Percentiles rank a stretch among this genome's conserved stretches.
These are phyloP conservation scores for Macrosteles quadrilineatus DNA, from an alignment of 1,140 invertebrate species.

Conservation along the genomic window DNA sequence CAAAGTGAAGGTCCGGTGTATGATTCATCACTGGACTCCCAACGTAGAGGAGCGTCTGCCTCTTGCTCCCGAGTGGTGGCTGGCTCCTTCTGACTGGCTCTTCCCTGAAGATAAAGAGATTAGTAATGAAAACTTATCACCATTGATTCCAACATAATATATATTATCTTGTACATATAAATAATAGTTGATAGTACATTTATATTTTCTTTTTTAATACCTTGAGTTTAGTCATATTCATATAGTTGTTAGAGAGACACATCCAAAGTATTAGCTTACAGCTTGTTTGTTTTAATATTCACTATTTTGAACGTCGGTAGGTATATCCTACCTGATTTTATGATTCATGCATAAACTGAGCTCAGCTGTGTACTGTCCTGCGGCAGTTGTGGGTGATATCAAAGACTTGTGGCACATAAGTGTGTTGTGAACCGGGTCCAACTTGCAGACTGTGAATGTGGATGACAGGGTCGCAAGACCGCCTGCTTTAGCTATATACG, in stretches of 20 bases:
- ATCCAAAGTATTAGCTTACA: not conserved
- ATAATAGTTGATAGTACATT: not conserved
- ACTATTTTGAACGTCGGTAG: too few species aligned
- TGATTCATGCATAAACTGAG: too few species aligned
- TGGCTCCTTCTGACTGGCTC: conserved; percentile 37
- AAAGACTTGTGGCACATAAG: too few species aligned
- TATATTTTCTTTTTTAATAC: not conserved
- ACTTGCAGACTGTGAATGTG: too few species aligned
- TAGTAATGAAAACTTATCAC: not conserved
- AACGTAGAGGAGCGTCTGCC: conserved; percentile 35
- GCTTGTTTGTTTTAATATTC: too few species aligned
- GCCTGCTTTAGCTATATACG: too few species aligned
- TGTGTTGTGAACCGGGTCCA: too few species aligned
- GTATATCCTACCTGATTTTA: too few species aligned
- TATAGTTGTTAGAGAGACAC: not conserved
- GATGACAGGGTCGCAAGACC: too few species aligned
- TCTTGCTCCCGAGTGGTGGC: conserved; percentile 31
- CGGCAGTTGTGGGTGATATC: too few species aligned
- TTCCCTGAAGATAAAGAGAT: conserved; percentile 37
- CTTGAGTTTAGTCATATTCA: not conserved
- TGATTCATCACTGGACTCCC: conserved; percentile 64
- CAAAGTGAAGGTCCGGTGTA: conserved; percentile 66
- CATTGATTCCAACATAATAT: not conserved
- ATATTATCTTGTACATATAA: not conserved
- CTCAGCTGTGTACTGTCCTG: too few species aligned